Percentiles rank a stretch among this genome's conserved stretches.
These are phyloP conservation scores for Tapirus indicus DNA, from an alignment of 2,797 vertebrate genomes.

Conservation along the genomic window DNA sequence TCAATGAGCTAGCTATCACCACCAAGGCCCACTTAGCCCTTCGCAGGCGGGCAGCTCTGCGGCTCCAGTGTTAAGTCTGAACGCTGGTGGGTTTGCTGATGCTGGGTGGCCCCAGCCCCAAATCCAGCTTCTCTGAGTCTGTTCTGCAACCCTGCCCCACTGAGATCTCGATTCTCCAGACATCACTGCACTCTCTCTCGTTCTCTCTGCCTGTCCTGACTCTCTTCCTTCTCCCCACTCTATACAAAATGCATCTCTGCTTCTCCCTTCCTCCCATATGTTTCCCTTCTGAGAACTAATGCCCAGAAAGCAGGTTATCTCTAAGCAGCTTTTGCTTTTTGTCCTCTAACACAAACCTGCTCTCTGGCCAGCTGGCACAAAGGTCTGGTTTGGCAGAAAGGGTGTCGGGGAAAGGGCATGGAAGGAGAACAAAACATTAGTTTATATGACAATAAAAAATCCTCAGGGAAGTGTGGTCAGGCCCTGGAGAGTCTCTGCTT, in stretches of 20 bases:
- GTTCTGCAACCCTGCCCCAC: background rate
- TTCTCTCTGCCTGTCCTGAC: background rate
- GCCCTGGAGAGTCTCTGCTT: background rate
- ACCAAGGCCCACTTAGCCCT: background rate
- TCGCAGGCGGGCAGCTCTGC: background rate
- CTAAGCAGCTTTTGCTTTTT: background rate
- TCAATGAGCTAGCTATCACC: background rate
- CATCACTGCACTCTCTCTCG: background rate
- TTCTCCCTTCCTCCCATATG: background rate
- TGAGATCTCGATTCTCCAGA: background rate
- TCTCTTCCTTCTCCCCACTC: background rate
- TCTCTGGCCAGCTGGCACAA: background rate
- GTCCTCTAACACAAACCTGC: background rate
- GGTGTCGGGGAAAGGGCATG: background rate
- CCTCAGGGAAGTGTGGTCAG: background rate
- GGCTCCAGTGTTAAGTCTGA: background rate
- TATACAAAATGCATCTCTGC: background rate
- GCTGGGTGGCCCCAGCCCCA: fast-evolving
- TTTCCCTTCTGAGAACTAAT: background rate
- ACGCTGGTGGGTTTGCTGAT: background rate
- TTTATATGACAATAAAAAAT: background rate
- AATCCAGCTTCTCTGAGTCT: background rate
- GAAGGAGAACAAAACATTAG: background rate
- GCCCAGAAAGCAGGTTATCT: background rate
- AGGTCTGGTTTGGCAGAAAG: background rate